These are phyloP conservation scores for Gastrophryne carolinensis DNA, from an alignment of 2,797 vertebrate species.

Conservation along the genomic window DNA sequence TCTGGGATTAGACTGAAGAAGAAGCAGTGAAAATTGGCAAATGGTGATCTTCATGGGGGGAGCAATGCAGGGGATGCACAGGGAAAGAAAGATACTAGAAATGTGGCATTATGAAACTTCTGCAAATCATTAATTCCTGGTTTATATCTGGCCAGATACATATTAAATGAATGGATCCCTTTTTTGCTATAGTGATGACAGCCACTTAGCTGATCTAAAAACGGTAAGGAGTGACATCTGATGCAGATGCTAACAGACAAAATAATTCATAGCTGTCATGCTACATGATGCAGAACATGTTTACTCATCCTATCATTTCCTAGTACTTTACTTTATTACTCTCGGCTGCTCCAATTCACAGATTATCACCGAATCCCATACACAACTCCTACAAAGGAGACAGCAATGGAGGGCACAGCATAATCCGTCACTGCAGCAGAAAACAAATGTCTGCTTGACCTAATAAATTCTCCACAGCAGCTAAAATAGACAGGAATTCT, in stretches of 20 bases:
- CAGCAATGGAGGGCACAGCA: not conserved
- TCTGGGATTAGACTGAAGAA: too few species aligned
- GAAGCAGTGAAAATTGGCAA: too few species aligned
- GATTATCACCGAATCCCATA: too few species aligned
- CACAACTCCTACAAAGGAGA: not conserved
- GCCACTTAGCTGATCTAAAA: slow-evolving; percentile 9
- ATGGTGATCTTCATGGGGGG: too few species aligned
- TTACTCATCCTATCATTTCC: slow-evolving; percentile 1
- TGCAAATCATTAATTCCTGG: not conserved
- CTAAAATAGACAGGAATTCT: not conserved
- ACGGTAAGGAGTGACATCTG: slow-evolving; percentile 1
- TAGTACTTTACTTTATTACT: slow-evolving; percentile 16
- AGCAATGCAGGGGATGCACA: too few species aligned
- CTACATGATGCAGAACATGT: slow-evolving; percentile 24
- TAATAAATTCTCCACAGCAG: not conserved
- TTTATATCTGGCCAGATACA: not conserved
- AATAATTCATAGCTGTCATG: slow-evolving; percentile 33
- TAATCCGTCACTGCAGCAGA: not conserved
- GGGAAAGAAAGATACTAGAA: too few species aligned
- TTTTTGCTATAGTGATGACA: not conserved
- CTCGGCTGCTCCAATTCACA: not conserved
- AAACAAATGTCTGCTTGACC: not conserved
- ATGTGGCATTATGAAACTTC: too few species aligned
- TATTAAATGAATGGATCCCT: not conserved
- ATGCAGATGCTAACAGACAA: slow-evolving; percentile 11